phyloP scores from a whole-genome alignment of 2,113 vertebrate species.

The Archilochus colubris region DNA sequence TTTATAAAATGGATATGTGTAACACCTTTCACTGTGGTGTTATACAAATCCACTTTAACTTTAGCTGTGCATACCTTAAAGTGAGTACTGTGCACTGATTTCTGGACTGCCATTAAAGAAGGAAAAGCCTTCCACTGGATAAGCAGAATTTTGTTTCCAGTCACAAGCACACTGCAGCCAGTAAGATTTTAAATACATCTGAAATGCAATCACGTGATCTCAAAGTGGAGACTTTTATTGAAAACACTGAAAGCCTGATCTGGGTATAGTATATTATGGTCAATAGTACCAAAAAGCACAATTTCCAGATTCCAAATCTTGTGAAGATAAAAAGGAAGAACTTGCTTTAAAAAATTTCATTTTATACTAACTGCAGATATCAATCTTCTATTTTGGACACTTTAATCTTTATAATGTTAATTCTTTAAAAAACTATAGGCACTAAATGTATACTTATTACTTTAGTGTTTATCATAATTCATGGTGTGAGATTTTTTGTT shows the following conservation, averaged over 20 bases:
- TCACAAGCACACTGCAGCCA: background rate
- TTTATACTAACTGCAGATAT: background rate
- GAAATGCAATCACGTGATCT: background rate
- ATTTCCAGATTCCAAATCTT: background rate
- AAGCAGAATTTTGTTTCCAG: background rate
- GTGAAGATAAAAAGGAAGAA: background rate
- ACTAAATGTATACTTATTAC: background rate
- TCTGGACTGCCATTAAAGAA: background rate
- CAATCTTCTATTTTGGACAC: background rate
- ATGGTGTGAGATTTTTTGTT: fast-evolving
- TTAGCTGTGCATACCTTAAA: background rate
- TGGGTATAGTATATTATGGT: background rate
- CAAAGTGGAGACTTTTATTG: background rate
- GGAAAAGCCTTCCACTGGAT: background rate
- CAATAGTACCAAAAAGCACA: background rate
- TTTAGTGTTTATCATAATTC: background rate
- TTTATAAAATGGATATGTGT: background rate
- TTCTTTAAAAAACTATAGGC: background rate
- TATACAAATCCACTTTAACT: background rate
- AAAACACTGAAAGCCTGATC: background rate
- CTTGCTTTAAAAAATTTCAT: background rate
- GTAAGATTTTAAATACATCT: background rate
- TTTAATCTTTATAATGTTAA: background rate
- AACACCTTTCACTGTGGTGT: background rate
- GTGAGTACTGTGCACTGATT: background rate